phyloP scores from a whole-genome alignment of 1,140 invertebrate genomes.

The Triops longicaudatus region DNA sequence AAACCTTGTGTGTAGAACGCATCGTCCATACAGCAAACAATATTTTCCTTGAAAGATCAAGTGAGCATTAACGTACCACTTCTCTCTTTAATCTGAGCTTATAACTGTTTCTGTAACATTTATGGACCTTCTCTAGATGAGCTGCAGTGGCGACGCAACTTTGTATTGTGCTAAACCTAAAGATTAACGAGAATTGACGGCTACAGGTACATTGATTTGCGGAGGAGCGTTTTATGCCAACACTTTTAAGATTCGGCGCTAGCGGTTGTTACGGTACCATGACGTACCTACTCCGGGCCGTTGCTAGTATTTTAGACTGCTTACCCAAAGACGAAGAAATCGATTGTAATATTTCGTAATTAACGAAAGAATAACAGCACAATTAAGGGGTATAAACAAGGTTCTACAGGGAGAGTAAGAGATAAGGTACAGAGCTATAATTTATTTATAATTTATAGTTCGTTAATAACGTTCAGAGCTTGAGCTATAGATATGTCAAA shows the following conservation, averaged over 20 bases:
- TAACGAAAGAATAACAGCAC: neutral
- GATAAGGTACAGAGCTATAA: too few species aligned
- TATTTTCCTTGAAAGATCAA: conserved; percentile 93
- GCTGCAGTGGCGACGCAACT: conserved; percentile 77
- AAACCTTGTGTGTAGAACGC: conserved; percentile 81
- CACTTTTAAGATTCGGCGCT: conserved; percentile 97
- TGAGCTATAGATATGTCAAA: too few species aligned
- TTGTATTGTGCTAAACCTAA: conserved; percentile 75
- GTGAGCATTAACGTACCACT: conserved; percentile 41
- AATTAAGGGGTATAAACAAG: neutral
- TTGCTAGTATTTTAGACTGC: conserved; percentile 63
- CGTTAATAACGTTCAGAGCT: too few species aligned
- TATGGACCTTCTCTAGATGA: conserved; percentile 62
- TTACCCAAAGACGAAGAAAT: conserved; percentile 64
- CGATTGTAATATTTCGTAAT: conserved; percentile 53
- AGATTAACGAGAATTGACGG: conserved; percentile 47
- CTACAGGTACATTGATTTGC: conserved; percentile 59
- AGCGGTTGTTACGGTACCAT: conserved; percentile 95
- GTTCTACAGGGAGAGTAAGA: too few species aligned
- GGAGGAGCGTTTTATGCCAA: conserved; percentile 89
- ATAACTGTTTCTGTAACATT: conserved; percentile 1
- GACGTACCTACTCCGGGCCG: conserved; percentile 88
- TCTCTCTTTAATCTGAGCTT: conserved; percentile 20
- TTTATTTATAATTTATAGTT: too few species aligned
- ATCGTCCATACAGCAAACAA: conserved; percentile 89